Percentiles rank a stretch among this genome's conserved stretches.
Evolutionary conservation across 2,797 vertebrate species (phyloP).

Genomic region (Crocodylus rhombifer): DNA sequence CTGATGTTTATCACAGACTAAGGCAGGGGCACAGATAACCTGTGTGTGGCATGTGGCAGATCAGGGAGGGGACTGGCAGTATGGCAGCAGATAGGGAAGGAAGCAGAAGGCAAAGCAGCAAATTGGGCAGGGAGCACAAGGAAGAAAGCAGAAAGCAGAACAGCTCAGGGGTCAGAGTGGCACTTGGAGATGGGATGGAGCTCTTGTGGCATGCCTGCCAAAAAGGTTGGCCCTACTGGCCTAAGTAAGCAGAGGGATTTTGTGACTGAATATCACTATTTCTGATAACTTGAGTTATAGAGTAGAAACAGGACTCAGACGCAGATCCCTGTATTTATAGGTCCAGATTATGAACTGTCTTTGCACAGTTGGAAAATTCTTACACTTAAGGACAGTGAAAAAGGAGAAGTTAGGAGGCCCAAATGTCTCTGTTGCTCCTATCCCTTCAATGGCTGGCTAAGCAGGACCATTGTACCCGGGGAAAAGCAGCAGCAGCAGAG

Average conservation of each 20-base stretch:
- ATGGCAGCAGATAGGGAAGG: too few relatives aligned
- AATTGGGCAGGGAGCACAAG: too few relatives aligned
- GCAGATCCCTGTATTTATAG: not conserved
- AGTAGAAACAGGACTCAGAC: not conserved
- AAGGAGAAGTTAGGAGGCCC: not conserved
- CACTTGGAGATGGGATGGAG: too few relatives aligned
- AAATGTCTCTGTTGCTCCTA: not conserved
- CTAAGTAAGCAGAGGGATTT: not conserved
- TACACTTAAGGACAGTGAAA: not conserved
- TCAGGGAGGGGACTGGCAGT: too few relatives aligned
- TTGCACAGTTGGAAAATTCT: not conserved
- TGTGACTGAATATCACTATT: not conserved
- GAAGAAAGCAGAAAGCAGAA: too few relatives aligned
- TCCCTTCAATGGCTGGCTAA: not conserved
- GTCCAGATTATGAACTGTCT: not conserved
- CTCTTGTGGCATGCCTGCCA: too few relatives aligned
- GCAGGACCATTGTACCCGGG: rapidly evolving
- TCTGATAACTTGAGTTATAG: not conserved
- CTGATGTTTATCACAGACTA: not conserved
- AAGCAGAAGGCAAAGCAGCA: too few relatives aligned
- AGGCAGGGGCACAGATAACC: not conserved
- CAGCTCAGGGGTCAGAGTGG: too few relatives aligned
- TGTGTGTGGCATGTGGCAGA: too few relatives aligned
- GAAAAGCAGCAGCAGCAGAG: not conserved
- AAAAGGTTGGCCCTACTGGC: too few relatives aligned